These are phyloP conservation scores for Melanotaenia boesemani DNA, from an alignment of 2,797 vertebrate genomes.

Conservation along the genomic window DNA sequence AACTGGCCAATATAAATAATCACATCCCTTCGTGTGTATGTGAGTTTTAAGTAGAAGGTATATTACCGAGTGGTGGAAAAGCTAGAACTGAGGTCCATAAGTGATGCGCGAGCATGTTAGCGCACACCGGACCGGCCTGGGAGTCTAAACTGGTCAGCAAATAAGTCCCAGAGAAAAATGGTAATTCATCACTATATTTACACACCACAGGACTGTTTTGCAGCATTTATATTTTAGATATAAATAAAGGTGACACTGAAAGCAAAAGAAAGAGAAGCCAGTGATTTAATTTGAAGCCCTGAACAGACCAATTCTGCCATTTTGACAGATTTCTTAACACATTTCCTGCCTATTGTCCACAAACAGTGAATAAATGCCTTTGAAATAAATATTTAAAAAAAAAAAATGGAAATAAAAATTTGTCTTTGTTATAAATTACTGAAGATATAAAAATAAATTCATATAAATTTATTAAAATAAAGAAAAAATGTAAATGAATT, in stretches of 20 bases:
- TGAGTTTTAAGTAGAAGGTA: background rate
- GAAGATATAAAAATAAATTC: no score
- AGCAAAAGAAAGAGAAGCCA: background rate
- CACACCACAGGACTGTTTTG: background rate
- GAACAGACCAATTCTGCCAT: background rate
- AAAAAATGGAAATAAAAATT: no score
- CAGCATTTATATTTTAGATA: background rate
- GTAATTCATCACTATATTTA: background rate
- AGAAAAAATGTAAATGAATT: no score
- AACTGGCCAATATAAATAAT: background rate
- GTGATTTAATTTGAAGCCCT: background rate
- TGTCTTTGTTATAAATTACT: no score
- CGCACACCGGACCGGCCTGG: background rate
- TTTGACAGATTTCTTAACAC: background rate
- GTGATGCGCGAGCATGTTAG: background rate
- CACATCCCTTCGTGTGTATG: no score
- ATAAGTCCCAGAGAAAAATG: background rate
- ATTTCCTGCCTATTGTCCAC: background rate
- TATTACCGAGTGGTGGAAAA: background rate
- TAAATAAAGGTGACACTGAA: background rate
- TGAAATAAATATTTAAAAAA: no score
- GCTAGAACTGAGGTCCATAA: background rate
- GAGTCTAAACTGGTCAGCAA: background rate
- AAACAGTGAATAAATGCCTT: no score
- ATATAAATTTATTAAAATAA: no score